phyloP scores from a whole-genome alignment of 2,113 vertebrate species.

The Eulemur macaco region DNA sequence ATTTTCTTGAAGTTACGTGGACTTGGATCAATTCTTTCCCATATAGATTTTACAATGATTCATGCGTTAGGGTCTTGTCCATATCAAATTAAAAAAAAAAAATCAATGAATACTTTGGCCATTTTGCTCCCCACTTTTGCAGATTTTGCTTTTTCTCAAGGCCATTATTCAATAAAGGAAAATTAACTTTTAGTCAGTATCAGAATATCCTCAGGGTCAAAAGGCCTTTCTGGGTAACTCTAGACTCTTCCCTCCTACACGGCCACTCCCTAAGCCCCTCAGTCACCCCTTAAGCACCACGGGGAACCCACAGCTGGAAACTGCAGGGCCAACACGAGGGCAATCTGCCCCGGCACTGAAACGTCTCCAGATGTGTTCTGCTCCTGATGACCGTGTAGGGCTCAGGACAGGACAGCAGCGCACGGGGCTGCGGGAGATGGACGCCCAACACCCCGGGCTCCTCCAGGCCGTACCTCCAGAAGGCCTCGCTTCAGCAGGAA shows the following conservation, averaged over 20 bases:
- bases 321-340: not conserved
- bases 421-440: accelerated
- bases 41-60: constrained; percentile 26
- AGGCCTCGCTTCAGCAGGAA: constrained; percentile 97
- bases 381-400: not conserved
- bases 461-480: constrained; percentile 89
- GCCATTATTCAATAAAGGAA: not conserved
- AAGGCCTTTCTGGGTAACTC: not conserved
- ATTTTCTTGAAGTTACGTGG: not conserved
- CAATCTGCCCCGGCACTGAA: not conserved
- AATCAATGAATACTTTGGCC: not conserved
- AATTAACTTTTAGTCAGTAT: constrained; percentile 23
- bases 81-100: not conserved
- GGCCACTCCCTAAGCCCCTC: not conserved
- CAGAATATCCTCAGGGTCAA: constrained; percentile 41
- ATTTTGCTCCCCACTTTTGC: not conserved
- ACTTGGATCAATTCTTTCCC: constrained; percentile 15
- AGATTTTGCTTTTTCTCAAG: constrained; percentile 13
- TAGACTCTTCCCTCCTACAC: not conserved
- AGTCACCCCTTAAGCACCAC: not conserved
- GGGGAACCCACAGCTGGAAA: not conserved
- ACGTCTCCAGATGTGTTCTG: not conserved
- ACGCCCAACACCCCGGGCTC: constrained; percentile 1
- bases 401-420: not conserved
- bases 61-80: not conserved